Evolutionary conservation across 2,797 vertebrate genomes (phyloP).

Genomic region (Enteromius thamalakanensis): DNA sequence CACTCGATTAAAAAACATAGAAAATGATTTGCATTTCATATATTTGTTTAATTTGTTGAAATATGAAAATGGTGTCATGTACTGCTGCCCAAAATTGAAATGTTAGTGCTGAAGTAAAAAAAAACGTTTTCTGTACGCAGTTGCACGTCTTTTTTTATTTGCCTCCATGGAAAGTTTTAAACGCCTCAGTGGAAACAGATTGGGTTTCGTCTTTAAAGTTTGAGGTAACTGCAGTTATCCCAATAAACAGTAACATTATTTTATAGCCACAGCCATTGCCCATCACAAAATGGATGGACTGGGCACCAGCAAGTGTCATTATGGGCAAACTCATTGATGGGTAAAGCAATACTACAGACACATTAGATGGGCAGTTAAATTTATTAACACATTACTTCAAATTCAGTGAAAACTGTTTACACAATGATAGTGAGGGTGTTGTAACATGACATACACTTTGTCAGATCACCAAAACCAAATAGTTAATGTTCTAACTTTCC

Average conservation of each 20-base stretch:
- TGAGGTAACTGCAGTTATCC: background rate
- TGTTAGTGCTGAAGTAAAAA: conserved; percentile 10
- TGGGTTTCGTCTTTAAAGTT: background rate
- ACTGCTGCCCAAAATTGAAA: background rate
- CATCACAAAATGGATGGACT: background rate
- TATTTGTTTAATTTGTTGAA: background rate
- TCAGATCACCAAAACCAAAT: conserved; percentile 22
- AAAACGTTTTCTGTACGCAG: background rate
- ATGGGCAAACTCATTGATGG: background rate
- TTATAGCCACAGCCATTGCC: background rate
- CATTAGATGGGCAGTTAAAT: conserved; percentile 43
- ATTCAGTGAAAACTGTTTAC: conserved; percentile 56
- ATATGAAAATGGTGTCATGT: background rate
- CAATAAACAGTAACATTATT: background rate
- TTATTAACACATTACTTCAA: conserved; percentile 69
- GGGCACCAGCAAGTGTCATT: background rate
- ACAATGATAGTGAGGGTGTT: conserved; percentile 43
- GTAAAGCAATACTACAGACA: background rate
- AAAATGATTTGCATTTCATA: conserved; percentile 28
- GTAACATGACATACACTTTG: conserved; percentile 37
- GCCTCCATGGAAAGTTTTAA: background rate
- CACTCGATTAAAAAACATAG: background rate
- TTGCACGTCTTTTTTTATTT: background rate
- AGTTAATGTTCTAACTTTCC: background rate
- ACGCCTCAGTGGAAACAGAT: background rate